These are phyloP conservation scores for Onychomys torridus DNA, from an alignment of 2,797 vertebrate species.

Conservation along the genomic window DNA sequence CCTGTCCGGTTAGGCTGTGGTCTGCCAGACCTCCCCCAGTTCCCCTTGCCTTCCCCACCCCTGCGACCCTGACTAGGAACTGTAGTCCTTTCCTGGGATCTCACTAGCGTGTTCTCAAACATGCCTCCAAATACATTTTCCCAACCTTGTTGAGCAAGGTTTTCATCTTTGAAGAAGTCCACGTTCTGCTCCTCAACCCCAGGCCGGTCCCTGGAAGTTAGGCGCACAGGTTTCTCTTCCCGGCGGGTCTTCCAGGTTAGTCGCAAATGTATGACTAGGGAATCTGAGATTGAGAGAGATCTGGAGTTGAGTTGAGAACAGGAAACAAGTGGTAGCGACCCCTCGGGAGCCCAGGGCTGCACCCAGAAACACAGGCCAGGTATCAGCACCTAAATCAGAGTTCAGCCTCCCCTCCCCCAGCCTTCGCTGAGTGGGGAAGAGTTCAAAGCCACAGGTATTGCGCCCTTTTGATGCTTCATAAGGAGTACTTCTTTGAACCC, in stretches of 20 bases:
- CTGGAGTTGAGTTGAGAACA: background rate
- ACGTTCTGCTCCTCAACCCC: accelerated
- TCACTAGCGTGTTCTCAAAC: accelerated
- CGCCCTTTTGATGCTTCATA: background rate
- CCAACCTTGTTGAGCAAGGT: background rate
- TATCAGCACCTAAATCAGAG: background rate
- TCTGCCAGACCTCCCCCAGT: background rate
- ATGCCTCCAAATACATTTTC: background rate
- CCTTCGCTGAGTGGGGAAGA: background rate
- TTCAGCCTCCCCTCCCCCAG: background rate
- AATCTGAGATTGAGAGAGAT: background rate
- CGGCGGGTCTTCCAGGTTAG: accelerated
- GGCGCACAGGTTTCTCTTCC: background rate
- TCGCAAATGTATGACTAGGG: accelerated
- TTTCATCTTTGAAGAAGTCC: background rate
- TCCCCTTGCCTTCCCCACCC: too few relatives aligned
- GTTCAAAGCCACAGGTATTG: background rate
- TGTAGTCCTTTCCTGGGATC: too few relatives aligned
- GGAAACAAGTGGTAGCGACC: background rate
- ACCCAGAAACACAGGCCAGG: too few relatives aligned
- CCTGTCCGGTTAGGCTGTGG: background rate
- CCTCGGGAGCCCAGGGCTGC: accelerated
- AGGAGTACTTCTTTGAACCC: background rate
- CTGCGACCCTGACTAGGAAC: accelerated
- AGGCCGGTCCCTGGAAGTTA: background rate